phyloP scores from a whole-genome alignment of 2,888 invertebrate genomes.

The Endomychus coccineus region DNA sequence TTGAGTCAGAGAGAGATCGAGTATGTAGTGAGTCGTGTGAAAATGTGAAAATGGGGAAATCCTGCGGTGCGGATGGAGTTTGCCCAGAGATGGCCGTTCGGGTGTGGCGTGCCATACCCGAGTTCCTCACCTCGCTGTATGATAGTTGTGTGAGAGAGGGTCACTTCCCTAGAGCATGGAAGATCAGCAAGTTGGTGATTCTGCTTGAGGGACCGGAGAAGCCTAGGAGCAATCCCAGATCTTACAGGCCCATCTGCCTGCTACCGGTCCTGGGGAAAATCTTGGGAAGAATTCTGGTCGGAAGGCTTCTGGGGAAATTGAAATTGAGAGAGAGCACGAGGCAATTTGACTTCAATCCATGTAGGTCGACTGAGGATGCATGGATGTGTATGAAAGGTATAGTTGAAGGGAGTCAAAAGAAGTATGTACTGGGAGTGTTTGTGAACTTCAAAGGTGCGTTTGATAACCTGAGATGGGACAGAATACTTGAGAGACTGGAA shows the following conservation, averaged over 20 bases:
- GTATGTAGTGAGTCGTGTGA: too few species aligned
- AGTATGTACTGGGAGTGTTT: conserved; percentile 14
- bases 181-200: conserved; percentile 2
- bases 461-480: conserved; percentile 10
- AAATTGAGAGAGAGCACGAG: background rate
- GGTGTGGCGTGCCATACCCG: background rate
- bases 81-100: conserved; percentile 2
- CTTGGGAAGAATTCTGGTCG: conserved; percentile 12
- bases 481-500: conserved; percentile 1
- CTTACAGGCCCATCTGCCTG: conserved; percentile 11
- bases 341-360: conserved; percentile 15
- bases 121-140: conserved; percentile 8
- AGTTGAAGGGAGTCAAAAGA: background rate
- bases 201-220: conserved; percentile 5
- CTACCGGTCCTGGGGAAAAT: conserved; percentile 12
- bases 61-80: conserved; percentile 15
- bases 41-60: too few species aligned
- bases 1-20: too few species aligned
- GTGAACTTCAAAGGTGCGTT: conserved; percentile 15
- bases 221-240: background rate
- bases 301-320: background rate
- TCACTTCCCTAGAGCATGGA: conserved; percentile 5
- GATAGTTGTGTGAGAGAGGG: conserved; percentile 4
- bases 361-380: conserved; percentile 15
- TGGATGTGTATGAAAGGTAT: background rate